phyloP scores from a whole-genome alignment of 2,888 invertebrate species.

The Diaperis boleti region DNA sequence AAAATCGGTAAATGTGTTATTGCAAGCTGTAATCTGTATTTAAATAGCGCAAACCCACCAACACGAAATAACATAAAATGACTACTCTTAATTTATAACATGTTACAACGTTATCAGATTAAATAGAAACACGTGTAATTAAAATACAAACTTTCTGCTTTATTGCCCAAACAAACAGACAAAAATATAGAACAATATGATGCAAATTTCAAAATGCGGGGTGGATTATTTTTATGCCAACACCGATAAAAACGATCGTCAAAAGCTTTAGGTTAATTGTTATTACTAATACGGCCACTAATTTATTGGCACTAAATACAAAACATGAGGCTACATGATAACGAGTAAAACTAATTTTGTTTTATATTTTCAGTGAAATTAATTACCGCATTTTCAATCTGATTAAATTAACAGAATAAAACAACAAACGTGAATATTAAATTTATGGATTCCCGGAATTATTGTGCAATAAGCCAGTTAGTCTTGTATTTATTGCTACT shows the following conservation, averaged over 20 bases:
- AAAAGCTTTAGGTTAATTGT: constrained; percentile 20
- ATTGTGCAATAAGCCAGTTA: neutral
- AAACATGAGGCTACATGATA: constrained; percentile 18
- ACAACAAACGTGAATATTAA: neutral
- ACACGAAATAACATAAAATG: too few relatives aligned
- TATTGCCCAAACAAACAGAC: neutral
- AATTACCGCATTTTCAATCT: constrained; percentile 6
- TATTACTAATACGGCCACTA: constrained; percentile 8
- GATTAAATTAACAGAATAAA: constrained; percentile 11
- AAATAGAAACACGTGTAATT: too few relatives aligned
- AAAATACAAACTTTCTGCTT: too few relatives aligned
- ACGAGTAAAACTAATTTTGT: constrained; percentile 10
- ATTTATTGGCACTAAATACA: constrained; percentile 21
- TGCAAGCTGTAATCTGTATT: too few relatives aligned
- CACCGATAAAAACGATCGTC: constrained; percentile 17
- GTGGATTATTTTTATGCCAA: constrained; percentile 7
- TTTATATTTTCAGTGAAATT: constrained; percentile 1
- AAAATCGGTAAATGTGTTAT: too few relatives aligned
- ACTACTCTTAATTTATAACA: too few relatives aligned
- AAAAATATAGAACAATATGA: neutral
- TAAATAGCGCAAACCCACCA: too few relatives aligned
- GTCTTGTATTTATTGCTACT: constrained; percentile 3
- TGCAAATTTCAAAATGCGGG: neutral
- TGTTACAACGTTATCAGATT: too few relatives aligned
- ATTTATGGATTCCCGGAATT: neutral